Base-by-base conservation (phyloP, 2,113 vertebrate genomes). In the Ariopsis seemanni region DNA sequence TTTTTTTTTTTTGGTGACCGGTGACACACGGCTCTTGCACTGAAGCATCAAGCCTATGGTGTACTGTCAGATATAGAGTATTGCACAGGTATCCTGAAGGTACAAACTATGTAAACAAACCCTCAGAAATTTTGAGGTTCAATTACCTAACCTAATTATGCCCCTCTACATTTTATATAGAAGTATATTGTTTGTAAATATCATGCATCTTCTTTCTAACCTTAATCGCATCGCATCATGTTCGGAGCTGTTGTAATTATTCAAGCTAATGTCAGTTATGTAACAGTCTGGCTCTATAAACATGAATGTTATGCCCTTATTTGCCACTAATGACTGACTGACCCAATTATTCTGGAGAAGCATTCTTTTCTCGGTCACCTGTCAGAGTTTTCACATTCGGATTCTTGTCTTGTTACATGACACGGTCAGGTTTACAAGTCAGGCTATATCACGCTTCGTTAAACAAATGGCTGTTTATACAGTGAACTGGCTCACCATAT, bases 401-500 rank as follows among this genome's bases (percentile, higher is more conserved):
- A 25, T 78, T 30, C 30, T 1, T 27, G 1, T 57, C 2, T 57
- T 5, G 8, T 79, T 79, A 79, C 5, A 1, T 57, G 3, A 22
- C n/a, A 25, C 12, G 11, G 27, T 74, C 83, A 8, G 34, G 15
- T 8, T 62, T n/a, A 27, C 69, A 74, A 84, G 83, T 57, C 83
- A 25, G 83, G 10, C 15, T 14, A 42, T 34, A 55, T 60, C 50
- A 17, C 22, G 17, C 15, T 42, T 75, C 0, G 52, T 15, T 17
- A 57, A 15, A 57, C 9, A 57, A 15, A 57, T 3, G 53, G 0
- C 9, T 72, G 12, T 53, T 20, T 67, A 9, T 74, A 7, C 10
- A 53, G 60, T 22, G 25, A 27, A 15, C 0, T 12, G 60, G 48
- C 95, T 94, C 75, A 96, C 95, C 81, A 80, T 89, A n/a, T 84